phyloP scores from a whole-genome alignment of 2,113 vertebrate genomes.

The Gnathonemus longibarbis region DNA sequence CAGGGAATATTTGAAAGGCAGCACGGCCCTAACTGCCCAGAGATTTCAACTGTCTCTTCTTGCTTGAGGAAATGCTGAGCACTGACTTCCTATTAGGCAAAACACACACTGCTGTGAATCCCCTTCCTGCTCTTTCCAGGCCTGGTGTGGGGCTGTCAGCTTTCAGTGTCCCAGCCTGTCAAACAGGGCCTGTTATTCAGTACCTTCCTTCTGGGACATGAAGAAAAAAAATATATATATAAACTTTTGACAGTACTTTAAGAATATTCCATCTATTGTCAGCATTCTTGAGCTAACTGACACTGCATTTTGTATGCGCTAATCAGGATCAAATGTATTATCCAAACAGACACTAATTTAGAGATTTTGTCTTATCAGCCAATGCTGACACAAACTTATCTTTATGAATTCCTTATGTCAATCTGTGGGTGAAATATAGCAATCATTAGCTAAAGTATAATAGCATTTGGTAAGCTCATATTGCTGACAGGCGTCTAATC shows the following conservation, averaged over 20 bases:
- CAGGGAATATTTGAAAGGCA: slow-evolving; percentile 98
- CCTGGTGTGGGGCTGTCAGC: slow-evolving; percentile 81
- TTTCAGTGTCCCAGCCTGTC: slow-evolving; percentile 81
- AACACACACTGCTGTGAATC: slow-evolving; percentile 80
- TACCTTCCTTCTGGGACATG: slow-evolving; percentile 66
- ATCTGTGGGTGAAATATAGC: slow-evolving; percentile 61
- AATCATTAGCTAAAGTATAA: slow-evolving; percentile 63
- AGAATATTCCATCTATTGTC: slow-evolving; percentile 60
- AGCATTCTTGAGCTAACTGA: slow-evolving; percentile 64
- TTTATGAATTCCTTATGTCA: slow-evolving; percentile 56
- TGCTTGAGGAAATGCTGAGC: slow-evolving; percentile 91
- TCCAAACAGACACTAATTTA: slow-evolving; percentile 63
- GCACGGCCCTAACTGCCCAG: slow-evolving; percentile 89
- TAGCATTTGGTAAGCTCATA: slow-evolving; percentile 56
- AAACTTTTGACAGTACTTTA: slow-evolving; percentile 69
- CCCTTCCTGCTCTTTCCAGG: slow-evolving; percentile 69
- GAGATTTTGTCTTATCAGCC: slow-evolving; percentile 48
- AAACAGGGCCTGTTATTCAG: slow-evolving; percentile 77
- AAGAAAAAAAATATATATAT: slow-evolving; percentile 27
- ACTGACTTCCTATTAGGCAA: slow-evolving; percentile 95
- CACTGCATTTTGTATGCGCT: slow-evolving; percentile 61
- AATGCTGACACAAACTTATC: slow-evolving; percentile 56
- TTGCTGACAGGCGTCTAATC: slow-evolving; percentile 75
- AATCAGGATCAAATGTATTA: slow-evolving; percentile 71
- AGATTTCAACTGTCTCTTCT: slow-evolving; percentile 98